A percentile compares a stretch with the other conserved stretches of the same genome.
phyloP scores from a whole-genome alignment of 1,140 invertebrate species.

The Drosophila sucinea region DNA sequence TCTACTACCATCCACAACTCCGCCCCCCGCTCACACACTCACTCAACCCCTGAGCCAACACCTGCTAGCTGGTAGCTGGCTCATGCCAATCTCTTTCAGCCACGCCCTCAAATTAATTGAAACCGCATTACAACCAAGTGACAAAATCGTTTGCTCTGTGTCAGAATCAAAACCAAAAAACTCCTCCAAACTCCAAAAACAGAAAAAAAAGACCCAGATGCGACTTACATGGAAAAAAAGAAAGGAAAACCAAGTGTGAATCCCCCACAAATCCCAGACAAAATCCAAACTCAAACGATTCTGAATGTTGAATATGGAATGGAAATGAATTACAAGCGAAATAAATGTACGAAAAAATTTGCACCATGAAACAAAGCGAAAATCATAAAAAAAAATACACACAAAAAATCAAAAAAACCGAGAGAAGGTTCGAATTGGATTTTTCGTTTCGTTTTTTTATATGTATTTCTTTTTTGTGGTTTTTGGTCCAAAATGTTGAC shows the following conservation, averaged over 20 bases:
- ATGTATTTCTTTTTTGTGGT: slow-evolving; percentile 56
- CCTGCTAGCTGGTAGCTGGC: slow-evolving; percentile 9
- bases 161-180: slow-evolving; percentile 45
- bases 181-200: slow-evolving; percentile 32
- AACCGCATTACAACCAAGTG: slow-evolving; percentile 67
- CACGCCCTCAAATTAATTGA: slow-evolving; percentile 76
- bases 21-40: neutral
- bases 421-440: slow-evolving; percentile 39
- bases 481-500: slow-evolving; percentile 74
- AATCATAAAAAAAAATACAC: slow-evolving; percentile 39
- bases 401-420: slow-evolving; percentile 24
- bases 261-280: slow-evolving; percentile 71
- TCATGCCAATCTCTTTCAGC: slow-evolving; percentile 14
- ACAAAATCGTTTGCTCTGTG: slow-evolving; percentile 51
- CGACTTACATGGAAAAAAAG: slow-evolving; percentile 58
- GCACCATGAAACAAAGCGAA: slow-evolving; percentile 65
- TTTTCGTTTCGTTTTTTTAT: slow-evolving; percentile 33
- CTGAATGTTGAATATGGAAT: slow-evolving; percentile 73
- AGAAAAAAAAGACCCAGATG: slow-evolving; percentile 58
- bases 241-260: slow-evolving; percentile 37
- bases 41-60: slow-evolving; percentile 21
- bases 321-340: slow-evolving; percentile 80
- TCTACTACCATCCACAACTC: too few relatives aligned
- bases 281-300: slow-evolving; percentile 49
- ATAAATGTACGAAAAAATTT: slow-evolving; percentile 77